Evolutionary conservation across 2,888 invertebrate genomes (phyloP), one percentile per base, ranked within the genome.

Genomic region (Caenorhabditis sp.): DNA sequence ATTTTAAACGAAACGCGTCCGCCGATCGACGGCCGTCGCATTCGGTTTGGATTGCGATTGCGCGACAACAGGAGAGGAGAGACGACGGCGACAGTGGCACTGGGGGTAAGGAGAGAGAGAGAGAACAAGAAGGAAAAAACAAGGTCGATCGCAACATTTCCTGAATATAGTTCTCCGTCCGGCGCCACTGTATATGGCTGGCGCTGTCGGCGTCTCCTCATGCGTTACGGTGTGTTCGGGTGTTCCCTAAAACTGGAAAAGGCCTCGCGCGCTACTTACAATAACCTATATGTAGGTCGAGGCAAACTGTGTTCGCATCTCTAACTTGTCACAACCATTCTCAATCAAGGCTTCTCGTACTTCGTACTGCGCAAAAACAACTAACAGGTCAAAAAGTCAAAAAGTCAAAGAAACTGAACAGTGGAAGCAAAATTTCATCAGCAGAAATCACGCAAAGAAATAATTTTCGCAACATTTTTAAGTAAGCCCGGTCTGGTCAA

Each of bases 221-320:
- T 26, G 47, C 26, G 9, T 61, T 61, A 35, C 35, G 20, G 9
- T 40, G 13, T 68, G 32, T 44, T 32, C 68, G 26, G 65, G 61
- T 68, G 80, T 72, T 80, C 72, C 62, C 60, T 40, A 80, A 72
- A 72, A 74, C 74, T 69, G 62, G 65, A 80, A 80, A 80, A 80
- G 80, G 68, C 80, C 80, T 69, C 44, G 74, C 74, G 74, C 74
- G 80, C 74, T 80, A 80, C 74, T 80, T 74, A 80, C 80, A 80
- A 80, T 80, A 80, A 80, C 80, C 80, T 80, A 80, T 80, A 80
- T 80, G 80, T 80, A 80, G 80, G 80, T 80, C 80, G 80, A 72
- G 62, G 72, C 79, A 71, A 67, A 64, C 71, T 62, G 55, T 65
- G 71, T 71, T 79, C 76, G 67, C 50, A 67, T 67, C 76, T 58